phyloP scores from a whole-genome alignment of 2,888 invertebrate species.

The Macaria notata region DNA sequence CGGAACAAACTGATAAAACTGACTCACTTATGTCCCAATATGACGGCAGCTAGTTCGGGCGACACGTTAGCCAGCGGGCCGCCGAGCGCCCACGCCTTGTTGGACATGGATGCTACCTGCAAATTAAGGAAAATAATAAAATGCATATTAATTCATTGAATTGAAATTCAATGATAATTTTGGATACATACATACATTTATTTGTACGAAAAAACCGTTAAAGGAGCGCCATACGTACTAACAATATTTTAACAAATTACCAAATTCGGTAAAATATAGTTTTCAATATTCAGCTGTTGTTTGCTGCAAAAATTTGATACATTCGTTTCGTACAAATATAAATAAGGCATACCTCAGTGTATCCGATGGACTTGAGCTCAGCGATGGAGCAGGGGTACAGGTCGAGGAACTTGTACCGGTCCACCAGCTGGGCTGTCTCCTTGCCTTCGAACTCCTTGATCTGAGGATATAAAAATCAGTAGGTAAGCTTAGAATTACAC shows the following conservation, averaged over 20 bases:
- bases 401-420: slow-evolving; percentile 97
- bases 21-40: slow-evolving; percentile 69
- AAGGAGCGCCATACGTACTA: no score
- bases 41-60: slow-evolving; percentile 71
- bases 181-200: no score
- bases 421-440: slow-evolving; percentile 98
- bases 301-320: no score
- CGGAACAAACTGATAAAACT: no score
- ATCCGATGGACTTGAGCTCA: slow-evolving; percentile 95
- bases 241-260: no score
- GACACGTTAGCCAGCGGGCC: slow-evolving; percentile 73
- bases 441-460: slow-evolving; percentile 98
- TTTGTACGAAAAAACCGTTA: no score
- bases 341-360: slow-evolving; percentile 83
- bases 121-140: slow-evolving; percentile 1
- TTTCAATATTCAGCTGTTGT: no score
- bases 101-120: slow-evolving; percentile 76
- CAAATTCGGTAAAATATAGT: no score
- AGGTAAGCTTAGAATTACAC: no score
- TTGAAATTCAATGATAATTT: no score
- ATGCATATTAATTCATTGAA: no score
- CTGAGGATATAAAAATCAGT: slow-evolving; percentile 57
- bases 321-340: no score
- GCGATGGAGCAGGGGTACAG: slow-evolving; percentile 95
- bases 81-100: slow-evolving; percentile 74